Conservation (phyloP, 1,140 invertebrate species). For the Calephelis virginiensis region DNA sequence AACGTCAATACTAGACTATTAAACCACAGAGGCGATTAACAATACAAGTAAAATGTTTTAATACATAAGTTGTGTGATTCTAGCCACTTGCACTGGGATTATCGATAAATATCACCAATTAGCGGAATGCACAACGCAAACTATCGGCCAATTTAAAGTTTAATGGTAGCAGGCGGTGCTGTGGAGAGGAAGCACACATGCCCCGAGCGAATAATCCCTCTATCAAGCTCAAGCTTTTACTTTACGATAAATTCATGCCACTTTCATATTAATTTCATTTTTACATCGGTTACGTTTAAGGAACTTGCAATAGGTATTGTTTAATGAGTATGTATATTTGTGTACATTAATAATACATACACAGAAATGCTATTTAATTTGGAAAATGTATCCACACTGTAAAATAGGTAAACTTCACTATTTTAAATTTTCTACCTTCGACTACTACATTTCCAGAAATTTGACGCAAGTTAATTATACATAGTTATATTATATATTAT, state of each 20-base stretch:
- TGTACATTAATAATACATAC: too few relatives aligned
- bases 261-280: slow-evolving; percentile 22
- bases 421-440: too few relatives aligned
- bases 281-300: too few relatives aligned
- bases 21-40: neutral
- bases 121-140: slow-evolving; percentile 19
- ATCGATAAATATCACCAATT: slow-evolving; percentile 15
- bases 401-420: too few relatives aligned
- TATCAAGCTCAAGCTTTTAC: slow-evolving; percentile 12
- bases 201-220: slow-evolving; percentile 22
- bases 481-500: too few relatives aligned
- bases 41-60: neutral
- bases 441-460: too few relatives aligned
- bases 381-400: too few relatives aligned
- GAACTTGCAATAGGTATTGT: too few relatives aligned
- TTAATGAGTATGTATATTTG: too few relatives aligned
- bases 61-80: neutral
- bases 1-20: too few relatives aligned
- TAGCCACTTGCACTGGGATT: slow-evolving; percentile 1
- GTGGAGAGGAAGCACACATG: slow-evolving; percentile 15
- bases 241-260: slow-evolving; percentile 19
- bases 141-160: slow-evolving; percentile 25
- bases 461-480: too few relatives aligned
- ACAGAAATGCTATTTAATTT: too few relatives aligned
- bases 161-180: slow-evolving; percentile 12